Percentiles rank a stretch among this genome's conserved stretches.
Conservation (phyloP, 2,888 invertebrate species). For the Empis stercorea region DNA sequence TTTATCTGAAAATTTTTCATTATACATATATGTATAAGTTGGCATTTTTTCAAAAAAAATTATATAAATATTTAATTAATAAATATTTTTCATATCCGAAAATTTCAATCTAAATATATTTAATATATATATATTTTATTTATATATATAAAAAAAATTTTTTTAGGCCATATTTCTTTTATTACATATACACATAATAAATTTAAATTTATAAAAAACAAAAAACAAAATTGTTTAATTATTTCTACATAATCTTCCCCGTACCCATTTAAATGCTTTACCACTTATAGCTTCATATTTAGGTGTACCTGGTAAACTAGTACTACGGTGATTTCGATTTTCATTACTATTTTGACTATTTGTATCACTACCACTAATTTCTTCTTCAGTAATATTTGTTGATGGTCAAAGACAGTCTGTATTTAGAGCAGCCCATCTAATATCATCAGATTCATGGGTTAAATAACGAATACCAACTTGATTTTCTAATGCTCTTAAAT, state of each 20-base stretch:
- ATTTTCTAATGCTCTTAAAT: slow-evolving; percentile 76
- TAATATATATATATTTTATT: too few species aligned
- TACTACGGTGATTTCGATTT: slow-evolving; percentile 21
- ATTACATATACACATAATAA: too few species aligned
- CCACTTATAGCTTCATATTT: slow-evolving; percentile 35
- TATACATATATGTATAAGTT: too few species aligned
- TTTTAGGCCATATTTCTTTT: too few species aligned
- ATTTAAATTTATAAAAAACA: too few species aligned
- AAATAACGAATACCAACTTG: slow-evolving; percentile 68
- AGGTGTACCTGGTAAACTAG: slow-evolving; percentile 26
- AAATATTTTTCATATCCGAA: too few species aligned
- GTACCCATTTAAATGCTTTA: slow-evolving; percentile 35
- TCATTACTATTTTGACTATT: not conserved
- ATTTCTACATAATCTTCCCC: slow-evolving; percentile 34
- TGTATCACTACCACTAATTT: slow-evolving; percentile 13
- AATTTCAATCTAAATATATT: too few species aligned
- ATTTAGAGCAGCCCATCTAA: slow-evolving; percentile 55
- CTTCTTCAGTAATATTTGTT: slow-evolving; percentile 32
- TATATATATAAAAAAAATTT: too few species aligned
- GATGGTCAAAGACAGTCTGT: slow-evolving; percentile 34
- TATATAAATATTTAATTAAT: too few species aligned
- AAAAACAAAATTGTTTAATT: too few species aligned
- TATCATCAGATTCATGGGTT: slow-evolving; percentile 86
- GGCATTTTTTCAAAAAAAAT: too few species aligned
- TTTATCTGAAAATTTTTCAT: too few species aligned